These are phyloP conservation scores for Campoplex capitator DNA, from an alignment of 2,888 invertebrate species.

Conservation along the genomic window DNA sequence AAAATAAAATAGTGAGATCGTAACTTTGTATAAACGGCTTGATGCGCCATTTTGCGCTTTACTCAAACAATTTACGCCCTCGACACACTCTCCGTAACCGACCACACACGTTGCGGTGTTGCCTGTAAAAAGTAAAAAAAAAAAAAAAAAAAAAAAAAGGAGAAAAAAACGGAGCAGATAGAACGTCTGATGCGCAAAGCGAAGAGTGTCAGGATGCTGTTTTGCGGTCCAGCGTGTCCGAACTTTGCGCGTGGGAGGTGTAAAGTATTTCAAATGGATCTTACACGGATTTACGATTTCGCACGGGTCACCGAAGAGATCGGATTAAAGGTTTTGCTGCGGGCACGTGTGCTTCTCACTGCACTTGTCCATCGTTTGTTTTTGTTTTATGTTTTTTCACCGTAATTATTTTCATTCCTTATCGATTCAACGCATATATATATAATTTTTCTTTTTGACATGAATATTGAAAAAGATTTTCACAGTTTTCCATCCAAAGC, in stretches of 20 bases:
- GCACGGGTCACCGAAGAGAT: constrained; percentile 50
- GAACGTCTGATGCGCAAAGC: constrained; percentile 49
- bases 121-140: constrained; percentile 63
- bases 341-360: not conserved
- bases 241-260: constrained; percentile 73
- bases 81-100: constrained; percentile 19
- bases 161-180: constrained; percentile 22
- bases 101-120: constrained; percentile 76
- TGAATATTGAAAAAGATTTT: not conserved
- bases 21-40: constrained; percentile 64
- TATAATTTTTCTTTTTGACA: not conserved
- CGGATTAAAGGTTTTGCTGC: constrained; percentile 59
- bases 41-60: constrained; percentile 79
- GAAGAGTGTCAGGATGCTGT: constrained; percentile 46
- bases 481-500: not conserved
- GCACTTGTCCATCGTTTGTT: constrained; percentile 36
- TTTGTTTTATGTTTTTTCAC: not conserved
- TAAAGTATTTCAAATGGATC: constrained; percentile 73
- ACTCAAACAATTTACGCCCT: constrained; percentile 75
- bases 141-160: not conserved
- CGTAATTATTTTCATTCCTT: not conserved
- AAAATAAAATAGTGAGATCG: not conserved
- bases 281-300: constrained; percentile 76
- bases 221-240: constrained; percentile 38
- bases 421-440: not conserved